These are phyloP conservation scores for Grapholita molesta DNA, from an alignment of 1,140 invertebrate species.

Conservation along the genomic window DNA sequence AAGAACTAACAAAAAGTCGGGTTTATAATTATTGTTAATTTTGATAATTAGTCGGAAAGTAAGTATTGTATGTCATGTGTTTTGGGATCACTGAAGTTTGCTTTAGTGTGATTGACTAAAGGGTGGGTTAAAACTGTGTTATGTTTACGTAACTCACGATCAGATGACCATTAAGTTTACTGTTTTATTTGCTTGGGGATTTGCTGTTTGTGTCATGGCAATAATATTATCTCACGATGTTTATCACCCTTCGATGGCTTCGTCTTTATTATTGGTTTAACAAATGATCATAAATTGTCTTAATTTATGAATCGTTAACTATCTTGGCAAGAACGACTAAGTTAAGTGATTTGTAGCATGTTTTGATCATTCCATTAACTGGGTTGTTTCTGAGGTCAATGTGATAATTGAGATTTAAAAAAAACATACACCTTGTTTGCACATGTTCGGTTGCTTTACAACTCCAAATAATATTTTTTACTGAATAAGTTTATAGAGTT, in stretches of 20 bases:
- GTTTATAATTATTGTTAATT: not conserved
- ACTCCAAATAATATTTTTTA: not conserved
- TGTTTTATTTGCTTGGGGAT: slow-evolving; percentile 1
- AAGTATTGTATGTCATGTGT: not conserved
- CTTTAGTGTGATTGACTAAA: not conserved
- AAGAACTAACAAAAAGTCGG: not conserved
- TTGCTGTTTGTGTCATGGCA: not conserved
- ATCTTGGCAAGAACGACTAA: slow-evolving; percentile 56
- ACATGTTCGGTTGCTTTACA: not conserved
- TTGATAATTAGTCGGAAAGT: not conserved
- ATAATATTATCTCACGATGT: not conserved
- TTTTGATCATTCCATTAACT: slow-evolving; percentile 62
- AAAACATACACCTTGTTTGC: not conserved
- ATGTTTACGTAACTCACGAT: not conserved
- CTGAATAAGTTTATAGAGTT: not conserved
- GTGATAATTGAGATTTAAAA: not conserved
- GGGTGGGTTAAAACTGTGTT: not conserved
- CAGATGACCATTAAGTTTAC: not conserved
- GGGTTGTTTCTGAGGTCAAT: slow-evolving; percentile 41
- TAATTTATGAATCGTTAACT: slow-evolving; percentile 42
- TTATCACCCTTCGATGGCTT: not conserved
- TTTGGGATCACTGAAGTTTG: not conserved
- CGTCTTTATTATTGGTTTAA: not conserved
- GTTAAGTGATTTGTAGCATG: slow-evolving; percentile 68
- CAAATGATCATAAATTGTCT: slow-evolving; percentile 11